phyloP scores from a whole-genome alignment of 2,888 invertebrate genomes.

The Callosobruchus maculatus region DNA sequence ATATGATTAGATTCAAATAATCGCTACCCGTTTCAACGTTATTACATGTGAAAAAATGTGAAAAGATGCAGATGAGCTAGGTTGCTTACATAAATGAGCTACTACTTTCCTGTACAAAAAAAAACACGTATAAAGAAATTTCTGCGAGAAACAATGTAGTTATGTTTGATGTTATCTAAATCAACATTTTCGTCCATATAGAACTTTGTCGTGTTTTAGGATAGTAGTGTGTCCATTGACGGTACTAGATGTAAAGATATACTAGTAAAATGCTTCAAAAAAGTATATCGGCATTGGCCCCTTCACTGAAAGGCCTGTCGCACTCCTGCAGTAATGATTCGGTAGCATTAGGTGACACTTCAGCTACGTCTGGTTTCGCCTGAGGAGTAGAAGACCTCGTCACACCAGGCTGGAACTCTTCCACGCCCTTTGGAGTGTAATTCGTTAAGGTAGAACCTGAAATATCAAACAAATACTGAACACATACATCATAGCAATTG shows the following conservation, averaged over 20 bases:
- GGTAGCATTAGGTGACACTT: slow-evolving; percentile 39
- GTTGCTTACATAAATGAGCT: too few relatives aligned
- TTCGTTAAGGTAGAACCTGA: slow-evolving; percentile 62
- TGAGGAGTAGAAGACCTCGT: slow-evolving; percentile 60
- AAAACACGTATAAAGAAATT: too few relatives aligned
- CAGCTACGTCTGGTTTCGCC: slow-evolving; percentile 71
- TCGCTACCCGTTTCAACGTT: too few relatives aligned
- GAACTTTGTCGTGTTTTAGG: background rate
- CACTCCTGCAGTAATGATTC: slow-evolving; percentile 25
- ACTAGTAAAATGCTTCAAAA: slow-evolving; percentile 32
- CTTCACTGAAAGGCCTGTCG: slow-evolving; percentile 45
- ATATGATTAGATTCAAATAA: too few relatives aligned
- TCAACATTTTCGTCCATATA: too few relatives aligned
- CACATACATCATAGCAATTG: too few relatives aligned
- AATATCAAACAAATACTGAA: too few relatives aligned
- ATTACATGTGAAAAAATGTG: too few relatives aligned
- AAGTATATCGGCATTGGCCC: slow-evolving; percentile 46
- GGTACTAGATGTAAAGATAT: background rate
- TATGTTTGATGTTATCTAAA: too few relatives aligned
- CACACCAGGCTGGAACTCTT: slow-evolving; percentile 75
- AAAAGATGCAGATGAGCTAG: too few relatives aligned
- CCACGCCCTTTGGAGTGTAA: slow-evolving; percentile 78
- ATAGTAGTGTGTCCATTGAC: background rate
- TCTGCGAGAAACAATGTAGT: too few relatives aligned
- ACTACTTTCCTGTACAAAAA: too few relatives aligned